These are phyloP conservation scores for Chymomyza procnemis DNA, from an alignment of 2,888 invertebrate genomes.

Conservation along the genomic window DNA sequence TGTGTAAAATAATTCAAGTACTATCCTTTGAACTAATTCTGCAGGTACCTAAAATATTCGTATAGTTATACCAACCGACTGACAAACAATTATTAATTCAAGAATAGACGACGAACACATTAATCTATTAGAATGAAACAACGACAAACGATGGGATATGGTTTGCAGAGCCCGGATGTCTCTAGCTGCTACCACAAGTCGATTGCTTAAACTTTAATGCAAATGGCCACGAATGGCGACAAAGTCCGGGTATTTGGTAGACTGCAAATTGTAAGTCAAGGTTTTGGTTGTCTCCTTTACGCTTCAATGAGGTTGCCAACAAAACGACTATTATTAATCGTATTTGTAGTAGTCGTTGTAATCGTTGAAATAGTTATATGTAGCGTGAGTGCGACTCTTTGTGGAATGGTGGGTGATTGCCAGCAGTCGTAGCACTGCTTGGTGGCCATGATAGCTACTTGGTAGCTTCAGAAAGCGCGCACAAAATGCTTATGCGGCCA, in stretches of 20 bases:
- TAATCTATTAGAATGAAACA: conserved; percentile 62
- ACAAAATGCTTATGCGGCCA: conserved; percentile 37
- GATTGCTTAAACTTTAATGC: neutral
- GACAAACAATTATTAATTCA: too few relatives aligned
- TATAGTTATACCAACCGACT: too few relatives aligned
- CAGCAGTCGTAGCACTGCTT: neutral
- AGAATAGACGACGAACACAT: conserved; percentile 33
- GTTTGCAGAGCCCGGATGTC: too few relatives aligned
- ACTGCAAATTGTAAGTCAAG: neutral
- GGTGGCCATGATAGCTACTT: neutral
- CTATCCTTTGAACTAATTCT: too few relatives aligned
- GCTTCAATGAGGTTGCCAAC: conserved; percentile 57
- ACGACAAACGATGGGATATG: too few relatives aligned
- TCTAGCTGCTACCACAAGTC: conserved; percentile 3
- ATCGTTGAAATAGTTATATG: neutral
- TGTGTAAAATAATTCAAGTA: too few relatives aligned
- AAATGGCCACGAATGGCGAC: neutral
- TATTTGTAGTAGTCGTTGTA: neutral
- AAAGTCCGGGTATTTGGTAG: neutral
- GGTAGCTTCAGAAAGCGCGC: neutral
- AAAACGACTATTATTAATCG: neutral
- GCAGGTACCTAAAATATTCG: too few relatives aligned
- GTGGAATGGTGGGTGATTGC: too few relatives aligned
- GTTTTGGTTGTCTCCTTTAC: conserved; percentile 60
- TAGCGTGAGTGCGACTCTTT: neutral